A percentile compares a stretch with the other conserved stretches of the same genome.
Conservation (phyloP, 1,140 invertebrate genomes). For the Drosophila willistoni region DNA sequence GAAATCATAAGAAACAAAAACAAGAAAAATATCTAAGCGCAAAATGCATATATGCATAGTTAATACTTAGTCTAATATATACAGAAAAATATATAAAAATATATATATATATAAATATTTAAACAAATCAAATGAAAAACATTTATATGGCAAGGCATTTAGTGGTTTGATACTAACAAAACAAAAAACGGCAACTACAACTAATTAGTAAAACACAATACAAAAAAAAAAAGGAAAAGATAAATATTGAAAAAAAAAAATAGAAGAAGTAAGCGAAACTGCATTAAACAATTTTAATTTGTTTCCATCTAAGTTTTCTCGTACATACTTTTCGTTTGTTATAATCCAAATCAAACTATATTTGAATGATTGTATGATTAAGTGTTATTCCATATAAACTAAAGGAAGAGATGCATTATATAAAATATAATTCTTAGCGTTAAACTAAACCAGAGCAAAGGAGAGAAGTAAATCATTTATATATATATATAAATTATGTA, state of each 20-base stretch:
- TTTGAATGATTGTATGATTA: conserved; percentile 75
- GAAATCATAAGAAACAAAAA: conserved; percentile 38
- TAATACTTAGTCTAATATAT: conserved; percentile 75
- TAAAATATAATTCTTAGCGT: conserved; percentile 74
- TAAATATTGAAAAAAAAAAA: conserved; percentile 38
- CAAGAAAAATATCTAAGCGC: conserved; percentile 44
- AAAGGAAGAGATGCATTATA: conserved; percentile 75
- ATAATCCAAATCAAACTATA: conserved; percentile 66
- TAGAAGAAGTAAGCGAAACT: conserved; percentile 27
- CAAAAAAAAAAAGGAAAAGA: conserved; percentile 25
- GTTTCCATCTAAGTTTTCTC: conserved; percentile 34
- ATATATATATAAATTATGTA: conserved; percentile 58
- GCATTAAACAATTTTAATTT: conserved; percentile 41
- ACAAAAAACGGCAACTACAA: conserved; percentile 26
- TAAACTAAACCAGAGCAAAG: conserved; percentile 50
- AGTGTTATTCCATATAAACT: conserved; percentile 82
- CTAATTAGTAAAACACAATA: conserved; percentile 54
- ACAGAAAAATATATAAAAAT: conserved; percentile 45
- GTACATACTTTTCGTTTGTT: conserved; percentile 37
- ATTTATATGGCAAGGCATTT: conserved; percentile 74
- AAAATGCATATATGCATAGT: conserved; percentile 70
- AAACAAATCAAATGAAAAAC: conserved; percentile 56
- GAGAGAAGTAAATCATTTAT: conserved; percentile 22
- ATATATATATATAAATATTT: conserved; percentile 71
- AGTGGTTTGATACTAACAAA: conserved; percentile 61